Conservation (phyloP, 2,797 vertebrate genomes). For the Pteropus rufus region DNA sequence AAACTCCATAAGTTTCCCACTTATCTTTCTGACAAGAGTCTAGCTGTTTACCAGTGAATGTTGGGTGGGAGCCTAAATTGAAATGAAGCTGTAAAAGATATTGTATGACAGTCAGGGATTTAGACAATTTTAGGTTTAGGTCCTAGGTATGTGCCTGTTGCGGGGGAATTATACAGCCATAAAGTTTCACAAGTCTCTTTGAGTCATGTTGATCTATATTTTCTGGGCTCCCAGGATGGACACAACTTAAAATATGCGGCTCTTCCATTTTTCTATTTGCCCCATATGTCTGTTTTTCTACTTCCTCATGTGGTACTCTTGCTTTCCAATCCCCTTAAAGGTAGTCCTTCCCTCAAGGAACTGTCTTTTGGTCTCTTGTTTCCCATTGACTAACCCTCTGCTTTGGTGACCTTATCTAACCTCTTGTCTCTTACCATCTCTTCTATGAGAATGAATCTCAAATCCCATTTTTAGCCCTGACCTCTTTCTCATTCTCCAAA, state of each 20-base stretch:
- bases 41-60: neutral
- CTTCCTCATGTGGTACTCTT: neutral
- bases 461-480: neutral
- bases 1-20: neutral
- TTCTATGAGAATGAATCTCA: neutral
- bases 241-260: neutral
- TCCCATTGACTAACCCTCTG: neutral
- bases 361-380: neutral
- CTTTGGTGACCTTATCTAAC: neutral
- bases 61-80: neutral
- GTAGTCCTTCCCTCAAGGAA: neutral
- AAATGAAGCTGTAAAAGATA: neutral
- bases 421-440: neutral
- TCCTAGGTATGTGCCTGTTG: neutral
- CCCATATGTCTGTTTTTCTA: neutral
- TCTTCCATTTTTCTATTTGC: neutral
- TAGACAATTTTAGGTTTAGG: neutral
- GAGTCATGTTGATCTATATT: neutral
- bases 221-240: neutral
- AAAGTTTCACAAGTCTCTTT: neutral
- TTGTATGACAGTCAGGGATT: neutral
- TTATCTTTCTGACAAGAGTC: conserved; percentile 20
- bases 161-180: neutral
- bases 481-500: neutral
- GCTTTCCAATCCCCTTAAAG: neutral